Conservation (phyloP, 1,140 invertebrate species). For the Agrilus planipennis region DNA sequence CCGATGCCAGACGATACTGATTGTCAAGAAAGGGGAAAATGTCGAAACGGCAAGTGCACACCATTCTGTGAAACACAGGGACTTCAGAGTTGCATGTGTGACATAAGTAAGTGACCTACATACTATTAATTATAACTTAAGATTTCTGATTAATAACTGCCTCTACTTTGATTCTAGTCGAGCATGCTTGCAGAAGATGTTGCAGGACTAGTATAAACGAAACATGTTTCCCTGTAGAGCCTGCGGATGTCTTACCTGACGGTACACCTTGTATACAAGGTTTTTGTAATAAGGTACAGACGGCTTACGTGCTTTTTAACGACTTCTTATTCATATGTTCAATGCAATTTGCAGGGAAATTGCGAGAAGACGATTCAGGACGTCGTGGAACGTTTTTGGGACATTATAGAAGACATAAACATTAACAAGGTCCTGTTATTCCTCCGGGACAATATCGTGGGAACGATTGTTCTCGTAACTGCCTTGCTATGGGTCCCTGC, state of each 20-base stretch:
- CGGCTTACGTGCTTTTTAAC: neutral
- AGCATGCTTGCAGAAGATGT: constrained; percentile 78
- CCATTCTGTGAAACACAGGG: constrained; percentile 89
- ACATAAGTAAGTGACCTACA: constrained; percentile 74
- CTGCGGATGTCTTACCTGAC: constrained; percentile 76
- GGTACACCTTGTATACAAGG: constrained; percentile 93
- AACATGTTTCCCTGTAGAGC: constrained; percentile 81
- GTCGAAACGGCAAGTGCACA: constrained; percentile 72
- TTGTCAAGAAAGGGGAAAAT: constrained; percentile 81
- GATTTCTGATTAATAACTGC: neutral
- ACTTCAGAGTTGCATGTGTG: constrained; percentile 88
- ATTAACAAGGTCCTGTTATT: constrained; percentile 84
- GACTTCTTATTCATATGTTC: neutral
- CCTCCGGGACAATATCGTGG: constrained; percentile 79
- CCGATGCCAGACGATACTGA: constrained; percentile 78
- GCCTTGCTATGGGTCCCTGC: constrained; percentile 87
- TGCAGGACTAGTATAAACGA: constrained; percentile 83
- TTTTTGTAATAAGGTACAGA: constrained; percentile 77
- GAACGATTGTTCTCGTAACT: constrained; percentile 77
- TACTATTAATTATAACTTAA: no score
- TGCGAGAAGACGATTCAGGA: constrained; percentile 92
- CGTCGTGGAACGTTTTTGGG: constrained; percentile 90
- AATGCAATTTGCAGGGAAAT: constrained; percentile 51
- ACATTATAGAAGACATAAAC: constrained; percentile 92
- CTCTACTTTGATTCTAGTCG: constrained; percentile 42